Evolutionary conservation across 2,113 vertebrate genomes (phyloP), one percentile per base, ranked within the genome.

Genomic region (Halcyon senegalensis): DNA sequence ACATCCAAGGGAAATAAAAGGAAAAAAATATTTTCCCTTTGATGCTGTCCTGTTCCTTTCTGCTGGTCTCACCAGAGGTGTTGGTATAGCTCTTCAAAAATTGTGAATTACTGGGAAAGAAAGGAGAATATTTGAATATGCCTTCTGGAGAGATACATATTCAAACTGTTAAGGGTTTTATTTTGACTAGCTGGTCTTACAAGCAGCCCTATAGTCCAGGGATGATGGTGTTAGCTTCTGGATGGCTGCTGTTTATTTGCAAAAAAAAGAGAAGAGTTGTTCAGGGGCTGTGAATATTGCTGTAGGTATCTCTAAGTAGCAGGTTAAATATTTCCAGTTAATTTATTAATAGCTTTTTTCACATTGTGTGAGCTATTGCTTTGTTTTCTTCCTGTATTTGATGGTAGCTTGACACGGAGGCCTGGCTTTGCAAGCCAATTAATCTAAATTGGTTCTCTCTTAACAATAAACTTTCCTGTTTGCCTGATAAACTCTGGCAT

Each of bases 381-480:
- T 89, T 96, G 86, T 94, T 94, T 95, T 94, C 81, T 96, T 96
- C 90, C 86, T 96, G 73, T 85, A 66, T 87, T 96, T 91, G 41
- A 55, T 87, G 16, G 41, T 62, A 25, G 37, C 64, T 90, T 96
- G 92, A 96, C 63, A 84, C 43, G 37, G 69, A 92, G 69, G 73
- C 53, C 28, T 87, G 74, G 55, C 25, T 90, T 84, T 62, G 25
- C 13, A 62, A 74, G 58, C 75, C 50, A 83, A 7, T 91, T 93
- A 82, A 87, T 95, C 89, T 96, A 93, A 97, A 95, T 92, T 93
- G 78, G 56, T 86, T 96, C 64, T 94, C 48, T 92, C 85, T 88
- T 85, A 95, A 94, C 90, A 94, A 93, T 90, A 89, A 93, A 93
- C 43, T 92, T 97, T 96, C 95, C 94, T 90, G 87, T 95, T 95